Conservation (phyloP, 2,888 invertebrate species). For the Parapristionchus giblindavisi region DNA sequence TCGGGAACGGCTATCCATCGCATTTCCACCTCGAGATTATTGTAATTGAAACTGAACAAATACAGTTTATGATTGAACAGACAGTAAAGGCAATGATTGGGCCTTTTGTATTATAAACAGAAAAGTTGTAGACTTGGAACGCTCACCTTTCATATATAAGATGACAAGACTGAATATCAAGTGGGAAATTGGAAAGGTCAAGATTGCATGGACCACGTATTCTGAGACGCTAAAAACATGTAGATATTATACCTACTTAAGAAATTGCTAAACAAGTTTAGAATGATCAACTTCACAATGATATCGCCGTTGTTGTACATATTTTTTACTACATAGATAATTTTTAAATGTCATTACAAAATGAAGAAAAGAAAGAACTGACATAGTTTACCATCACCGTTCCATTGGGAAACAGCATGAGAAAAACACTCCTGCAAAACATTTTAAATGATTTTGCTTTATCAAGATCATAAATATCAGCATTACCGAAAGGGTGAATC, state of each 20-base stretch:
- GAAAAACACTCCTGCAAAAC: slow-evolving; percentile 55
- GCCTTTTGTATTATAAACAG: background rate
- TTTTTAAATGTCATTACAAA: too few species aligned
- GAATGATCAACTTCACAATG: too few species aligned
- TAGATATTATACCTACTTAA: too few species aligned
- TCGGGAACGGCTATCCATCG: slow-evolving; percentile 51
- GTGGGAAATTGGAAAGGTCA: slow-evolving; percentile 55
- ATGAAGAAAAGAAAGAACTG: background rate
- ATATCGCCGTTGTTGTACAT: too few species aligned
- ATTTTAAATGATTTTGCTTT: too few species aligned
- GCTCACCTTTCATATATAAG: slow-evolving; percentile 58
- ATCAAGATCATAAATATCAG: background rate
- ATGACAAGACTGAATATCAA: slow-evolving; percentile 55
- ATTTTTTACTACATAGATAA: too few species aligned
- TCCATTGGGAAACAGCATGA: slow-evolving; percentile 63
- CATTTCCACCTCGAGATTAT: slow-evolving; percentile 59
- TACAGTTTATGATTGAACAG: background rate
- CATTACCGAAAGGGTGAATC: slow-evolving; percentile 52
- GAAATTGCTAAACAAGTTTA: too few species aligned
- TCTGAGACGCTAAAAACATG: slow-evolving; percentile 49
- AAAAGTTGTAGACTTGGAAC: background rate
- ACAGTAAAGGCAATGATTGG: background rate
- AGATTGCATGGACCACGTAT: slow-evolving; percentile 58
- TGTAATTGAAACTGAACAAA: slow-evolving; percentile 56
- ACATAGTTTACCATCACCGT: slow-evolving; percentile 61